These are phyloP conservation scores for Platycheirus albimanus DNA, from an alignment of 2,888 invertebrate genomes.

Conservation along the genomic window DNA sequence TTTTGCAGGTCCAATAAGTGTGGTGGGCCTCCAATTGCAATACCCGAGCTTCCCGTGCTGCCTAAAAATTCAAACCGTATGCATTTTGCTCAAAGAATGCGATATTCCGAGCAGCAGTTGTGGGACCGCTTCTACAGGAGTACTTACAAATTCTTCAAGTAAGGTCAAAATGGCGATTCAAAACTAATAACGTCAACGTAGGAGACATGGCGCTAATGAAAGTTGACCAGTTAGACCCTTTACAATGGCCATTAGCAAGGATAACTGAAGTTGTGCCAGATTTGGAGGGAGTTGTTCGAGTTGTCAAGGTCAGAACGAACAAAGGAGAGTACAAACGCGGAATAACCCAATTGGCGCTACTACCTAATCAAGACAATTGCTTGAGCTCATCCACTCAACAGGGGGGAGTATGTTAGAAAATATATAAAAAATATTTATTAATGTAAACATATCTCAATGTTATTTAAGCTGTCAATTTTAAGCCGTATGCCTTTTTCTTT, in stretches of 20 bases:
- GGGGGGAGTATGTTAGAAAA: constrained; percentile 2
- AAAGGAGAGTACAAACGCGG: neutral
- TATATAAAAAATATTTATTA: no score
- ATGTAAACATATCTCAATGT: no score
- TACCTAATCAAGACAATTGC: neutral
- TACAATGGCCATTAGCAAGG: neutral
- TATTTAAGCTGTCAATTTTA: no score
- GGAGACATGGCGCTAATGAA: constrained; percentile 3
- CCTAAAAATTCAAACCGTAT: constrained; percentile 7
- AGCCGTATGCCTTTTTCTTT: no score
- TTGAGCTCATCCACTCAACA: neutral
- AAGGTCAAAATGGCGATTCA: constrained; percentile 13
- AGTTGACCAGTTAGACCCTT: neutral
- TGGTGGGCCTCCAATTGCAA: neutral
- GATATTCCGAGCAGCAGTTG: constrained; percentile 4
- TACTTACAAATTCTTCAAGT: constrained; percentile 3
- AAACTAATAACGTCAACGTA: neutral
- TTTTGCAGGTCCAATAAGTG: no score
- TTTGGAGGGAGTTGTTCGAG: neutral
- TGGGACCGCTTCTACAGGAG: constrained; percentile 9
- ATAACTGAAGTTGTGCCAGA: neutral
- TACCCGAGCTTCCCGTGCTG: constrained; percentile 8
- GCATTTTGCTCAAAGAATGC: constrained; percentile 7
- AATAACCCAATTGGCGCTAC: neutral
- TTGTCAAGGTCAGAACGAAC: neutral